phyloP scores from a whole-genome alignment of 2,113 vertebrate species.

The Varanus komodoensis region DNA sequence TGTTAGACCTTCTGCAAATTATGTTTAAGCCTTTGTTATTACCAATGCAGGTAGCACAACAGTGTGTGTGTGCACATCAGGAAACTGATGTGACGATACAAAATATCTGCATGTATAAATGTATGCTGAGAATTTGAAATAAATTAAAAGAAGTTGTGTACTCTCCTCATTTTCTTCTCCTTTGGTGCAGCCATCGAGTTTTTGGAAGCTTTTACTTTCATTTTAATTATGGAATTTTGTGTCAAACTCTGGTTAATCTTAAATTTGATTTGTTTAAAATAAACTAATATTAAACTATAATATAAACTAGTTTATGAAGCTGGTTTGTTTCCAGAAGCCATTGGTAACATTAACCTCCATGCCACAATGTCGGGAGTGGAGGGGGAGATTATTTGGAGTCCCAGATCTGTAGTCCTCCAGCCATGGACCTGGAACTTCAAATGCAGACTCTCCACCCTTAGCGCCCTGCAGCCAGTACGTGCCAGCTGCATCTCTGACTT shows the following conservation, averaged over 20 bases:
- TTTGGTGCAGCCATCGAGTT: neutral
- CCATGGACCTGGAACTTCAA: too few relatives aligned
- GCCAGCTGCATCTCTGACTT: too few relatives aligned
- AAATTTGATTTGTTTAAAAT: neutral
- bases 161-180: neutral
- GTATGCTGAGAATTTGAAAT: neutral
- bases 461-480: too few relatives aligned
- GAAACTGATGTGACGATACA: neutral
- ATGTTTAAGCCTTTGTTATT: too few relatives aligned
- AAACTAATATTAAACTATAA: neutral
- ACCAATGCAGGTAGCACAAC: neutral
- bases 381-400: too few relatives aligned
- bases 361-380: too few relatives aligned
- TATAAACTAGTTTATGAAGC: neutral
- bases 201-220: neutral
- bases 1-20: too few relatives aligned
- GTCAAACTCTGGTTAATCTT: neutral
- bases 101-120: neutral
- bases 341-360: too few relatives aligned
- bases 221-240: neutral
- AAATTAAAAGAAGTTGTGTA: neutral
- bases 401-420: too few relatives aligned
- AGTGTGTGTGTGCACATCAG: neutral
- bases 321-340: neutral
- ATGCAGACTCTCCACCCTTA: too few relatives aligned